Percentiles rank a stretch among this genome's conserved stretches.
Evolutionary conservation across 1,140 invertebrate genomes (phyloP).

Genomic region (Schlechtendalia chinensis): DNA sequence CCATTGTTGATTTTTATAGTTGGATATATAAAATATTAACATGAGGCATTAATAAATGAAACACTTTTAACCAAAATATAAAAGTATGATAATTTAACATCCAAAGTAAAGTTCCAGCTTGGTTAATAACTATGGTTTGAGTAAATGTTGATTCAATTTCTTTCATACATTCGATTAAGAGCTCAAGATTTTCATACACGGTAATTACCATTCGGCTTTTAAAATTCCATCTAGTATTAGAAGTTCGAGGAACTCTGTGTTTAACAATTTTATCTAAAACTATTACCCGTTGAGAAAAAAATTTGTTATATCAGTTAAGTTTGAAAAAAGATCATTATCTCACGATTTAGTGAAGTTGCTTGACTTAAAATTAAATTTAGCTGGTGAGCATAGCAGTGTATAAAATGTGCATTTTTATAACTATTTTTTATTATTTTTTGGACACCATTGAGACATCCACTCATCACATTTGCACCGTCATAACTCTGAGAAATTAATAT

Average conservation of each 20-base stretch:
- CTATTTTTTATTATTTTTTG: slow-evolving; percentile 15
- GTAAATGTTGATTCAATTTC: neutral
- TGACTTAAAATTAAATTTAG: neutral
- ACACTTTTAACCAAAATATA: neutral
- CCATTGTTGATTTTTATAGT: neutral
- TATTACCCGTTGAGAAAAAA: neutral
- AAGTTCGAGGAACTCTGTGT: neutral
- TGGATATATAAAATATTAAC: neutral
- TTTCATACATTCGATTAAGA: neutral
- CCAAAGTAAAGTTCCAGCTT: neutral
- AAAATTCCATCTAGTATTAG: neutral
- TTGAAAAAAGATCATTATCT: neutral
- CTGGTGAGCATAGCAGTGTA: neutral
- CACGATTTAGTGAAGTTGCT: neutral
- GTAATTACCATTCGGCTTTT: neutral
- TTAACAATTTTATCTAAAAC: neutral
- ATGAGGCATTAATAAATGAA: neutral
- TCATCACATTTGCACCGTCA: slow-evolving; percentile 48
- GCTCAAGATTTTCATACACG: neutral
- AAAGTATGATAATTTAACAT: neutral
- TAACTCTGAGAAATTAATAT: slow-evolving; percentile 49
- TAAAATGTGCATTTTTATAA: neutral
- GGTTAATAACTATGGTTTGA: neutral
- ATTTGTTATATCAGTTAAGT: neutral
- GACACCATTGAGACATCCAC: slow-evolving; percentile 25